A percentile compares a stretch with the other conserved stretches of the same genome.
These are phyloP conservation scores for Embiotoca jacksoni DNA, from an alignment of 2,113 vertebrate genomes.

Conservation along the genomic window DNA sequence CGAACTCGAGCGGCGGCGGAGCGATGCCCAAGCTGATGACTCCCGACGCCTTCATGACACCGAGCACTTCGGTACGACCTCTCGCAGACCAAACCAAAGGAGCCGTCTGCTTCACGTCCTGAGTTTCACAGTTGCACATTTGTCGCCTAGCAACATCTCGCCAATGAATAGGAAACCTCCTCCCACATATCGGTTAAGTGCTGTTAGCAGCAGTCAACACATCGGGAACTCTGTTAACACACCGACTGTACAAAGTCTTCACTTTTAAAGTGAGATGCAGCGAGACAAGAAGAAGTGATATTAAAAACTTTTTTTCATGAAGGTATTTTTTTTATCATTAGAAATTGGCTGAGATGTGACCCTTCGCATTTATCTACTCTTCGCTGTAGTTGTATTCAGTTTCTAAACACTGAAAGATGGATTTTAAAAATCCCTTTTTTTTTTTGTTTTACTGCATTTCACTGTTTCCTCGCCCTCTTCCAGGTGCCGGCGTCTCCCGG, in stretches of 20 bases:
- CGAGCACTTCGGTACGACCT: slow-evolving; percentile 89
- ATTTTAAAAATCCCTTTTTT: background rate
- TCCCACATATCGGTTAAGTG: background rate
- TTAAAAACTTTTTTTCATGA: too few species aligned
- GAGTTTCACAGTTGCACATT: background rate
- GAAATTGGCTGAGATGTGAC: too few species aligned
- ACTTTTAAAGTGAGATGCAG: background rate
- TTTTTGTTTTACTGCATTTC: background rate
- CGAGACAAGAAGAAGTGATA: background rate
- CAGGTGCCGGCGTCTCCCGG: slow-evolving; percentile 92
- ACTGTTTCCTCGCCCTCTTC: background rate
- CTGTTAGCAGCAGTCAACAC: background rate
- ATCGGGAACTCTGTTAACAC: background rate
- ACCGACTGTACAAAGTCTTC: background rate
- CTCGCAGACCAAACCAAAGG: background rate
- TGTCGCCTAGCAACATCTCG: slow-evolving; percentile 18
- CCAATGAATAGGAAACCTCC: background rate
- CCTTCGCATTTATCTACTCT: too few species aligned
- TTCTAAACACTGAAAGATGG: too few species aligned
- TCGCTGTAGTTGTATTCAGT: too few species aligned
- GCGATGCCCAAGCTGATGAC: slow-evolving; percentile 96
- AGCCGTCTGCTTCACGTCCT: background rate
- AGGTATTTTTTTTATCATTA: too few species aligned
- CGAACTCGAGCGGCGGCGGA: slow-evolving; percentile 78
- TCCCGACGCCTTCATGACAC: slow-evolving; percentile 98